phyloP scores from a whole-genome alignment of 2,888 invertebrate genomes.

The Sarcophaga subvicina region DNA sequence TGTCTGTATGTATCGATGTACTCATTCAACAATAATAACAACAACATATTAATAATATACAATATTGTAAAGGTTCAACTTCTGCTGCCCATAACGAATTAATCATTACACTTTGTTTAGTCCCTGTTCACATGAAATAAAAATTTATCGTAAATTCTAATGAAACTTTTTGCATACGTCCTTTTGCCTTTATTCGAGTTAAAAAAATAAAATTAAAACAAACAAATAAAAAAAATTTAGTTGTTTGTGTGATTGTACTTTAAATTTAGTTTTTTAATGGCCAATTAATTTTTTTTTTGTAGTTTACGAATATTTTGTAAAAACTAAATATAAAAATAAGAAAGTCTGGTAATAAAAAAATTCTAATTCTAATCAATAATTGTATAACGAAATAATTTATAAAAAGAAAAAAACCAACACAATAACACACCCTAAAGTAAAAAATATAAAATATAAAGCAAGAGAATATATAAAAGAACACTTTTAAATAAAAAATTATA shows the following conservation, averaged over 20 bases:
- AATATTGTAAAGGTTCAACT: too few species aligned
- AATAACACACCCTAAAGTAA: neutral
- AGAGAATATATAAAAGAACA: constrained; percentile 13
- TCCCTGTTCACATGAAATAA: too few species aligned
- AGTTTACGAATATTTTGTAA: constrained; percentile 44
- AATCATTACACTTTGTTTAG: too few species aligned
- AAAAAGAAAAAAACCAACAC: neutral
- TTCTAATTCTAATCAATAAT: constrained; percentile 37
- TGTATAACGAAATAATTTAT: constrained; percentile 21
- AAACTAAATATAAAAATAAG: constrained; percentile 41
- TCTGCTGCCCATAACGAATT: too few species aligned
- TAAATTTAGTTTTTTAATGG: constrained; percentile 24
- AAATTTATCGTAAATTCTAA: neutral
- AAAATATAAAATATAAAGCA: constrained; percentile 36
- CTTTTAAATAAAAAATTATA: constrained; percentile 10
- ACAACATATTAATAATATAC: too few species aligned
- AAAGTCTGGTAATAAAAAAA: constrained; percentile 56
- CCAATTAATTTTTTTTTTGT: constrained; percentile 41
- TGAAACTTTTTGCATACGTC: constrained; percentile 33
- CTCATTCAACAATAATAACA: too few species aligned
- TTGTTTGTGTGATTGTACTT: constrained; percentile 43
- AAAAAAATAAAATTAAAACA: neutral
- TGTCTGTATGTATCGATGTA: too few species aligned
- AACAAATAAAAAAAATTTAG: constrained; percentile 11
- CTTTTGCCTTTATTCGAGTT: constrained; percentile 22